phyloP scores from a whole-genome alignment of 2,797 vertebrate species.

The Gallinago stenura region DNA sequence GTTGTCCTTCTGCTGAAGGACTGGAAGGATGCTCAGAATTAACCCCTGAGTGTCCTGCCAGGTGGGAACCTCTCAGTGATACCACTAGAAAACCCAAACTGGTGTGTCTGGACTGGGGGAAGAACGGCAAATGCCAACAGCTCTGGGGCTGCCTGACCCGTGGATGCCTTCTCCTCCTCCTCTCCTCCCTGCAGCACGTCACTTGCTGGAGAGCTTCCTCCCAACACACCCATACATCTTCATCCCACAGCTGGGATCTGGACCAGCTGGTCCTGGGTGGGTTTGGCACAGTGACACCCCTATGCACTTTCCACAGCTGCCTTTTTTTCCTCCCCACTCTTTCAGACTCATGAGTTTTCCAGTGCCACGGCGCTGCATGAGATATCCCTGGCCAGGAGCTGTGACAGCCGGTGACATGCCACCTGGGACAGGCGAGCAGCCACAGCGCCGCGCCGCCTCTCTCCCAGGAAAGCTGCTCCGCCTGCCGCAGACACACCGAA shows the following conservation, averaged over 20 bases:
- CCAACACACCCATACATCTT: background rate
- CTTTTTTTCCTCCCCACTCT: accelerated
- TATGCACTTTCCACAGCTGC: background rate
- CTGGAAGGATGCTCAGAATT: background rate
- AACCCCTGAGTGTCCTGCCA: background rate
- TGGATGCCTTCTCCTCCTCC: background rate
- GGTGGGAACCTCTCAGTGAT: accelerated
- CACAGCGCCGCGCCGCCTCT: accelerated
- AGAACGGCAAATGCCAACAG: background rate
- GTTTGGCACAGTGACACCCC: background rate
- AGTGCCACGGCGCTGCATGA: accelerated
- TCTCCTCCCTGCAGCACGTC: background rate
- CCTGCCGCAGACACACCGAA: background rate
- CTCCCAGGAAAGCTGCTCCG: background rate
- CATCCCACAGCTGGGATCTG: background rate
- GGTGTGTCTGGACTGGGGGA: background rate
- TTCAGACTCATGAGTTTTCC: background rate
- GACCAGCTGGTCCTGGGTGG: background rate
- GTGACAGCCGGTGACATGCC: background rate
- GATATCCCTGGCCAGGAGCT: background rate
- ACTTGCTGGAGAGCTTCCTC: background rate
- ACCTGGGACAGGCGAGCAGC: background rate
- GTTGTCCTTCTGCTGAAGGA: background rate
- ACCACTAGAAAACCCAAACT: background rate
- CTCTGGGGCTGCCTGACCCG: background rate